Percentiles rank a stretch among this genome's conserved stretches.
These are phyloP conservation scores for Cheirogaleus medius DNA, from an alignment of 2,113 vertebrate genomes.

Conservation along the genomic window DNA sequence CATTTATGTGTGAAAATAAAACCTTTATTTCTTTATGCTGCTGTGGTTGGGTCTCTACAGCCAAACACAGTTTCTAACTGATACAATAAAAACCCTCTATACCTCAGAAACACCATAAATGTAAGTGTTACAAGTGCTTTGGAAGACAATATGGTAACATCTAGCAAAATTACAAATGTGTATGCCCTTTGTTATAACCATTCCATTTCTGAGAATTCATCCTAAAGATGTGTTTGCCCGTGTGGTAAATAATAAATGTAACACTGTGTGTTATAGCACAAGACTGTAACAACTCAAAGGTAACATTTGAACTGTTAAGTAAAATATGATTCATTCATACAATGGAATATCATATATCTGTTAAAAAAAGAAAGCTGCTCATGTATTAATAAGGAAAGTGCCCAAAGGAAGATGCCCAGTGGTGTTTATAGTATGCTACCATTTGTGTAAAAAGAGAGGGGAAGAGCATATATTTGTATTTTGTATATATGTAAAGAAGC, in stretches of 20 bases:
- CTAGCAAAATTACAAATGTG: background rate
- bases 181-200: background rate
- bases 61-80: constrained; percentile 6
- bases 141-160: background rate
- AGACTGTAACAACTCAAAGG: background rate
- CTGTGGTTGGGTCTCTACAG: background rate
- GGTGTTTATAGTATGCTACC: background rate
- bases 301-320: background rate
- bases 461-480: background rate
- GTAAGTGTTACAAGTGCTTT: background rate
- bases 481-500: background rate
- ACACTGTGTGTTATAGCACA: background rate
- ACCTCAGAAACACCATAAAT: background rate
- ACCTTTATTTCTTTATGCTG: background rate
- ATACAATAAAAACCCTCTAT: background rate
- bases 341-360: background rate
- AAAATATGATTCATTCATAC: background rate
- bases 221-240: background rate
- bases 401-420: background rate
- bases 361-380: background rate
- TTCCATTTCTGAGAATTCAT: background rate
- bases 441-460: background rate
- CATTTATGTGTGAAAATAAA: background rate
- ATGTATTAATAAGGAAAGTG: background rate
- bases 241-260: background rate